Conservation (phyloP, 2,113 vertebrate species). For the Synchiropus splendidus region DNA sequence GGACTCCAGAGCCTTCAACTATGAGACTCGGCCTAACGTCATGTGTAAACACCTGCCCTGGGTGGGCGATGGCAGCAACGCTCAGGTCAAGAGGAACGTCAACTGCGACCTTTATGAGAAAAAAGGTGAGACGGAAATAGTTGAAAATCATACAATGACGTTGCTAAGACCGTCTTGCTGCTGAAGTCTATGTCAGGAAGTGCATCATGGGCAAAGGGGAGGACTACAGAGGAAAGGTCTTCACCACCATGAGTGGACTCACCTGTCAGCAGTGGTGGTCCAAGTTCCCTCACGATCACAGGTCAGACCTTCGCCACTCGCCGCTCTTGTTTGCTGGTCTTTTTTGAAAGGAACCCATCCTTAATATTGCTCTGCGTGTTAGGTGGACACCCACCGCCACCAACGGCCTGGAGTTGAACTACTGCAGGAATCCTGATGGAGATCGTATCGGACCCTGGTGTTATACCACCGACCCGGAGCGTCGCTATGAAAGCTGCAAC, state of each 20-base stretch:
- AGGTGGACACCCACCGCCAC: conserved; percentile 75
- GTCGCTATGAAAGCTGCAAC: conserved; percentile 80
- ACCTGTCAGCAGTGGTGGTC: conserved; percentile 84
- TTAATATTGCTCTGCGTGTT: conserved; percentile 2
- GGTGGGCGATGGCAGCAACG: conserved; percentile 71
- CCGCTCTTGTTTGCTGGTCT: not conserved
- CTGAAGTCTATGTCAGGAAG: conserved; percentile 77
- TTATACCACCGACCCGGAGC: conserved; percentile 75
- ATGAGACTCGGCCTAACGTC: conserved; percentile 66
- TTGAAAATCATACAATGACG: not conserved
- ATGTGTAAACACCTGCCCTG: conserved; percentile 82
- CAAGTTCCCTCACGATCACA: conserved; percentile 89
- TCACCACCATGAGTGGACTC: conserved; percentile 67
- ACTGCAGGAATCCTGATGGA: conserved; percentile 86
- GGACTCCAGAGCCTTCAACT: conserved; percentile 91
- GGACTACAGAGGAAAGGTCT: conserved; percentile 75
- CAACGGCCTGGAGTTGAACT: conserved; percentile 87
- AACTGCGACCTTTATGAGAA: conserved; percentile 91
- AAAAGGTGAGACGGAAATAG: conserved; percentile 70
- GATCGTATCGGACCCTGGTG: conserved; percentile 89
- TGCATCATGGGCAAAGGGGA: conserved; percentile 79
- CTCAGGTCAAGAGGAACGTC: conserved; percentile 76
- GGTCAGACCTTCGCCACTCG: conserved; percentile 40
- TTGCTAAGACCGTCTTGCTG: not conserved
- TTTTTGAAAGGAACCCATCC: not conserved